Conservation (phyloP, 2,797 vertebrate genomes). For the Chromobotia macracanthus region DNA sequence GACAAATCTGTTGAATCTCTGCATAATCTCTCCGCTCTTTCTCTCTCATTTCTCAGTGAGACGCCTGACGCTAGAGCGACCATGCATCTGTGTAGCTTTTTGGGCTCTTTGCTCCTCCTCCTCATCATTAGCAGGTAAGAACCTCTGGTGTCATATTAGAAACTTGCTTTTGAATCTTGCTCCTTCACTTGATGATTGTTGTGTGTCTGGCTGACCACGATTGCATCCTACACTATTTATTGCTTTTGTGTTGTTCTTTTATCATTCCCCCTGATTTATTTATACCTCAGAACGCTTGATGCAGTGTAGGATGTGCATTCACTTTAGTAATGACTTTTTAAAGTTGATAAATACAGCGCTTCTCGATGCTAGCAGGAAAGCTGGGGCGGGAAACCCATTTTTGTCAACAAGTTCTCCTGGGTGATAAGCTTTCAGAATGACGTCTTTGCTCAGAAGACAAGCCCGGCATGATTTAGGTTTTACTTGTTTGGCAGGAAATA, state of each 20-base stretch:
- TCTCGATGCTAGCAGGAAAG: slow-evolving; percentile 26
- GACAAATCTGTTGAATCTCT: slow-evolving; percentile 41
- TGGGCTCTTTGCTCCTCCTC: slow-evolving; percentile 53
- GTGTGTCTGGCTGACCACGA: not conserved
- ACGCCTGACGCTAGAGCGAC: slow-evolving; percentile 45
- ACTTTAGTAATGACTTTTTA: slow-evolving; percentile 27
- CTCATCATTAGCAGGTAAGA: slow-evolving; percentile 61
- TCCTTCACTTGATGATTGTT: slow-evolving; percentile 6
- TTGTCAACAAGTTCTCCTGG: slow-evolving; percentile 40
- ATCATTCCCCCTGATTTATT: slow-evolving; percentile 13
- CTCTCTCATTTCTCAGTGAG: slow-evolving; percentile 35
- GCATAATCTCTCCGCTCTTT: slow-evolving; percentile 30
- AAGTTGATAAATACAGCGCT: slow-evolving; percentile 19
- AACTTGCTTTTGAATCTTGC: not conserved
- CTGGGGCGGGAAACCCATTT: slow-evolving; percentile 47
- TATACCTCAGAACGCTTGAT: slow-evolving; percentile 12
- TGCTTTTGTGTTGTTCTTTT: not conserved
- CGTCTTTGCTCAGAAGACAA: slow-evolving; percentile 34
- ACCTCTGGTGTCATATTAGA: not conserved
- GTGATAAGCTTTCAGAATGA: slow-evolving; percentile 37
- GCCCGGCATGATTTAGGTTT: slow-evolving; percentile 44
- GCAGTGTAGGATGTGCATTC: slow-evolving; percentile 12
- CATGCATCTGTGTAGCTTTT: slow-evolving; percentile 54
- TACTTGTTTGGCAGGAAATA: slow-evolving; percentile 53
- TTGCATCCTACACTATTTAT: slow-evolving; percentile 10